These are phyloP conservation scores for Catharus fuscescens DNA, from an alignment of 2,113 vertebrate species.

Conservation along the genomic window DNA sequence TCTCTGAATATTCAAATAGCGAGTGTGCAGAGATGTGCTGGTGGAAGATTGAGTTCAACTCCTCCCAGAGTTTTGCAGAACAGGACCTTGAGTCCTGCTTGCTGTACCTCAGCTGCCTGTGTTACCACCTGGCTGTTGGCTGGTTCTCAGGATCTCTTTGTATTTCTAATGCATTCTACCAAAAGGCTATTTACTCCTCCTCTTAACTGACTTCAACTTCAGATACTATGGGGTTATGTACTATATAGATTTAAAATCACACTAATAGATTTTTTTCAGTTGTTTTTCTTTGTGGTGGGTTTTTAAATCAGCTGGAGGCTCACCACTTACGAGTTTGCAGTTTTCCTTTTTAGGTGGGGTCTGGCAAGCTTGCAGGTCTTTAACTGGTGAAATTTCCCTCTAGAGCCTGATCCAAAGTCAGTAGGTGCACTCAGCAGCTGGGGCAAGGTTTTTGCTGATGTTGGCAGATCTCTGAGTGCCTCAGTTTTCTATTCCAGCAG, in stretches of 20 bases:
- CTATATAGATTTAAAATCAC: neutral
- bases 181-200: neutral
- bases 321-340: neutral
- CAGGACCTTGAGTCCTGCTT: neutral
- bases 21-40: neutral
- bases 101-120: neutral
- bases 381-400: neutral
- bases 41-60: neutral
- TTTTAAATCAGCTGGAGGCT: neutral
- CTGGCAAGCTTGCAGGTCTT: neutral
- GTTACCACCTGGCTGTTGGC: neutral
- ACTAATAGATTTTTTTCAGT: neutral
- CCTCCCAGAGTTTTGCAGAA: neutral
- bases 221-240: neutral
- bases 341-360: neutral
- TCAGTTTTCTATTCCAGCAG: neutral
- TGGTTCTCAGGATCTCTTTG: neutral
- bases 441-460: constrained; percentile 1
- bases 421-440: neutral
- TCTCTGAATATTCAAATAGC: neutral
- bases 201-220: neutral
- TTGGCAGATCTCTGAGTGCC: neutral
- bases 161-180: neutral
- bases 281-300: neutral
- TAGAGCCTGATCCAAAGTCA: neutral